These are phyloP conservation scores for Alsophila aescularia DNA, from an alignment of 2,888 invertebrate species.

Conservation along the genomic window DNA sequence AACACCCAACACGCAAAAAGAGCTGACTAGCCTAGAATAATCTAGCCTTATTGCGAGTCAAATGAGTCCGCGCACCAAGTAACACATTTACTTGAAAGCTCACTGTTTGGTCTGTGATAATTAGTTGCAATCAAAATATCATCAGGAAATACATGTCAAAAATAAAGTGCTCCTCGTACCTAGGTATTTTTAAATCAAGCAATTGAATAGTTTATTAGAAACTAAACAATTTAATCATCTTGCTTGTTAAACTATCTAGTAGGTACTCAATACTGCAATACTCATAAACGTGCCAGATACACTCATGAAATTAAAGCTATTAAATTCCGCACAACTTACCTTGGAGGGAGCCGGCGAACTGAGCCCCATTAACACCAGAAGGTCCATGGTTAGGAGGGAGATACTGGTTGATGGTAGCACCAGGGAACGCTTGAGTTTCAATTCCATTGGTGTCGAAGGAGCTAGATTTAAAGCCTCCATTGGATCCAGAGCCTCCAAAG, in stretches of 20 bases:
- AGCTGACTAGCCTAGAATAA: too few species aligned
- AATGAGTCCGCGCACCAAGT: too few species aligned
- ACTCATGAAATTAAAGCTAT: conserved; percentile 15
- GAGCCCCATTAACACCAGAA: conserved; percentile 45
- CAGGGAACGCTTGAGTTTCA: conserved; percentile 44
- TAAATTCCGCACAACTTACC: conserved; percentile 32
- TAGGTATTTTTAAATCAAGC: too few species aligned
- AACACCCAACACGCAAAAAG: too few species aligned
- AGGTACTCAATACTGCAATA: neutral
- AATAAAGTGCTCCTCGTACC: too few species aligned
- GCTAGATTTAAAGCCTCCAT: conserved; percentile 17
- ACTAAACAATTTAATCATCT: neutral
- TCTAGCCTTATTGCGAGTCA: too few species aligned
- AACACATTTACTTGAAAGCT: too few species aligned
- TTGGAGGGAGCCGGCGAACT: conserved; percentile 40
- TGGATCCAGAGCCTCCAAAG: conserved; percentile 29
- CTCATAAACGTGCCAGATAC: conserved; percentile 13
- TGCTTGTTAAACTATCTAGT: conserved; percentile 1
- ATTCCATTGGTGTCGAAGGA: conserved; percentile 33
- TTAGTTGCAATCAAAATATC: too few species aligned
- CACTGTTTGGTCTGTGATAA: too few species aligned
- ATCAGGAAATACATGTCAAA: too few species aligned
- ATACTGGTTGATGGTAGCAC: conserved; percentile 73
- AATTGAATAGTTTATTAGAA: neutral
- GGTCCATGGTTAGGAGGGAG: conserved; percentile 69